Percentiles rank a stretch among this genome's conserved stretches.
Evolutionary conservation across 2,113 vertebrate genomes (phyloP).

Genomic region (Garra rufa): DNA sequence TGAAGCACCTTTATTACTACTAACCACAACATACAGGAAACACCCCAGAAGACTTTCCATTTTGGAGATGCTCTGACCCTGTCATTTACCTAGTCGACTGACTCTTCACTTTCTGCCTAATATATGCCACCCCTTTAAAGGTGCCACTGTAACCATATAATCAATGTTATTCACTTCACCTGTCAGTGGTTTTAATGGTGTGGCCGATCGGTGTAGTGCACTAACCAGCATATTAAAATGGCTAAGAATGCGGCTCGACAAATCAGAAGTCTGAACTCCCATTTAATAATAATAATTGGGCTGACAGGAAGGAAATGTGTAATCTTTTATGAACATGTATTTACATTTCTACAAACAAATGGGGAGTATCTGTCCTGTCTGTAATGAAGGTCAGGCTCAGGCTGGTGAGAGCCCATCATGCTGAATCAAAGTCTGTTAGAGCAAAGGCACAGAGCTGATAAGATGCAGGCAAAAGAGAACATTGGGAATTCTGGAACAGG

Average conservation of each 20-base stretch:
- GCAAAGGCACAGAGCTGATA: slow-evolving; percentile 38
- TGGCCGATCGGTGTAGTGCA: background rate
- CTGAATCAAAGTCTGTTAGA: slow-evolving; percentile 46
- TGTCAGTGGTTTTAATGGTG: background rate
- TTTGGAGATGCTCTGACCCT: background rate
- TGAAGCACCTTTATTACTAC: too few relatives aligned
- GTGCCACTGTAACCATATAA: background rate
- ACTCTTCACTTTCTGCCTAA: background rate
- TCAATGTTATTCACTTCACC: background rate
- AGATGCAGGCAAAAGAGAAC: slow-evolving; percentile 18
- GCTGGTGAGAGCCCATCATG: slow-evolving; percentile 46
- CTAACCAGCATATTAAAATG: background rate
- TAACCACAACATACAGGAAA: too few relatives aligned
- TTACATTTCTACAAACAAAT: slow-evolving; percentile 22
- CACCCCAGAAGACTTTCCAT: background rate
- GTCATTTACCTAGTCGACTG: background rate
- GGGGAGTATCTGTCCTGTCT: slow-evolving; percentile 31
- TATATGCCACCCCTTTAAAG: background rate
- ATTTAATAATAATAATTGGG: background rate
- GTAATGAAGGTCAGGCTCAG: slow-evolving; percentile 53
- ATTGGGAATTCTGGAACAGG: slow-evolving; percentile 43
- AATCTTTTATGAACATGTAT: slow-evolving; percentile 28
- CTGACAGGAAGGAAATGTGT: slow-evolving; percentile 6
- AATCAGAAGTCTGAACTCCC: background rate
- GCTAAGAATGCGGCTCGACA: background rate